phyloP scores from a whole-genome alignment of 35 echinoderm and acorn worm genomes.

The Strongylocentrotus purpuratus region DNA sequence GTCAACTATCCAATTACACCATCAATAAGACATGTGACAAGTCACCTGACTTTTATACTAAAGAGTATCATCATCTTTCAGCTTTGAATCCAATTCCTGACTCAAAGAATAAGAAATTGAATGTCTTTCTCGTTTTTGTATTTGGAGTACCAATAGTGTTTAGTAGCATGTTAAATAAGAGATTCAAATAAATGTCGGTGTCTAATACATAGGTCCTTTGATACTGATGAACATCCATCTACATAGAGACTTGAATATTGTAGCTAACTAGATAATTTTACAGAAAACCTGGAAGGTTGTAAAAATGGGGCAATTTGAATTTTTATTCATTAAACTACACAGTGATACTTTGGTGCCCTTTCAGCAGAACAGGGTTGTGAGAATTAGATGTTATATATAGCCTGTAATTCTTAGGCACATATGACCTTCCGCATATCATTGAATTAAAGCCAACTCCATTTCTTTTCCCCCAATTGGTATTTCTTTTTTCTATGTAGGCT shows the following conservation, averaged over 20 bases:
- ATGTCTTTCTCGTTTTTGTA: neutral
- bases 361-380: neutral
- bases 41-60: neutral
- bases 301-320: neutral
- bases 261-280: neutral
- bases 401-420: neutral
- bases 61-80: neutral
- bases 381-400: neutral
- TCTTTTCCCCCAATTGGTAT: no score
- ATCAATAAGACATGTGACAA: neutral
- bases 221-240: neutral
- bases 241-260: neutral
- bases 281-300: neutral
- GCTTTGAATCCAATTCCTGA: neutral
- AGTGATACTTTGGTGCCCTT: neutral
- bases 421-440: neutral
- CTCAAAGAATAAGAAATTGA: neutral
- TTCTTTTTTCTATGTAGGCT: no score
- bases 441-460: neutral
- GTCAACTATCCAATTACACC: no score
- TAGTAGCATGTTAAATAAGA: neutral
- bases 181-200: neutral
- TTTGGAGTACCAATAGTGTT: neutral
- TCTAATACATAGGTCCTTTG: neutral
- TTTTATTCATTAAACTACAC: neutral